phyloP scores from a whole-genome alignment of 2,797 vertebrate genomes.

The Siniperca scherzeri region DNA sequence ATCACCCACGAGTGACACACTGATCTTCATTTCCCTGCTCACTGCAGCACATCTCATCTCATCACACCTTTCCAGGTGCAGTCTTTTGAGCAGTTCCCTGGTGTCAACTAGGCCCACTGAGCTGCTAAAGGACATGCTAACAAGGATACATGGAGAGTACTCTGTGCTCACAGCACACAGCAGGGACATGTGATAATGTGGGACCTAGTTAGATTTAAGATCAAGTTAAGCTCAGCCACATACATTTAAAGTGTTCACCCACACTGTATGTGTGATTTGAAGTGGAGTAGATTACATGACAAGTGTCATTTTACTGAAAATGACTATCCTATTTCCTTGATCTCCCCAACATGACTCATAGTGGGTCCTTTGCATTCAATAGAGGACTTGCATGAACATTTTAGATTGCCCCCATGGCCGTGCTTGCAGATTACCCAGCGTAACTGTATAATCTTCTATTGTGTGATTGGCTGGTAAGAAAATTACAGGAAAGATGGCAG shows the following conservation, averaged over 20 bases:
- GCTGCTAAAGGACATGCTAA: constrained; percentile 81
- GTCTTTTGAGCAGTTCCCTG: constrained; percentile 64
- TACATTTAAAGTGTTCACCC: not conserved
- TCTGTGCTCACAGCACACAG: constrained; percentile 44
- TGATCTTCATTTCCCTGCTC: constrained; percentile 86
- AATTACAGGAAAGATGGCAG: not conserved
- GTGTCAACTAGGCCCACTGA: constrained; percentile 55
- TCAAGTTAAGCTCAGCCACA: constrained; percentile 18
- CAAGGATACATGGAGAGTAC: constrained; percentile 75
- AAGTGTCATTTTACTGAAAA: constrained; percentile 5
- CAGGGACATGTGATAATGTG: constrained; percentile 49
- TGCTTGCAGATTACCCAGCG: not conserved
- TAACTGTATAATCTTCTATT: not conserved
- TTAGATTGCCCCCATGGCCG: not conserved
- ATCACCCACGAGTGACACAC: constrained; percentile 70
- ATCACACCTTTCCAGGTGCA: constrained; percentile 80
- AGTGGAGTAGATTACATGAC: not conserved
- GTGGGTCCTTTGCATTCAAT: not conserved
- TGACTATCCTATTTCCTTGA: not conserved
- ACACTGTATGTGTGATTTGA: not conserved
- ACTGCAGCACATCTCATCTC: constrained; percentile 83
- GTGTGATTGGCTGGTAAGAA: not conserved
- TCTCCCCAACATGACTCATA: not conserved
- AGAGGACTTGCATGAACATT: not conserved
- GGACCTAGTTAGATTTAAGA: constrained; percentile 42